Percentiles rank a stretch among this genome's conserved stretches.
These are phyloP conservation scores for Xyrichtys novacula DNA, from an alignment of 2,797 vertebrate species.

Conservation along the genomic window DNA sequence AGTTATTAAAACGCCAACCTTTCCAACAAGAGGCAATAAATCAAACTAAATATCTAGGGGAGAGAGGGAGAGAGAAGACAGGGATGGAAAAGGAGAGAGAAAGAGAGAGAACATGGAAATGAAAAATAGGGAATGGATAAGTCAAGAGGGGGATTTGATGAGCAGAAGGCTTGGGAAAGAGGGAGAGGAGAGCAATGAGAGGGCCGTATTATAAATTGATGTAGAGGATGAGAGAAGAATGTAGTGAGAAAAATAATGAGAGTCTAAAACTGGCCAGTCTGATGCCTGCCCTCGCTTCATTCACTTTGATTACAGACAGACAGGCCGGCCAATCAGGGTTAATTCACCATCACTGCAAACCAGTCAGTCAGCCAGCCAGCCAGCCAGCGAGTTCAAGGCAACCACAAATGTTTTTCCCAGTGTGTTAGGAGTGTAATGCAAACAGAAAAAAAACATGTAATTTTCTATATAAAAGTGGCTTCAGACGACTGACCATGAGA, in stretches of 20 bases:
- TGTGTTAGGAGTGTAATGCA: conserved; percentile 23
- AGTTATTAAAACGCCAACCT: conserved; percentile 89
- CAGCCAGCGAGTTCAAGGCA: conserved; percentile 27
- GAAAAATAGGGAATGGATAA: conserved; percentile 72
- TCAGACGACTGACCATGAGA: background rate
- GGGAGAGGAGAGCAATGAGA: conserved; percentile 61
- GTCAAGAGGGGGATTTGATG: conserved; percentile 72
- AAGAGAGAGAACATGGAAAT: conserved; percentile 62
- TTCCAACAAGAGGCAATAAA: conserved; percentile 88
- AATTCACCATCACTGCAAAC: conserved; percentile 55
- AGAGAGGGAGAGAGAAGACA: conserved; percentile 33
- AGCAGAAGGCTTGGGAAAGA: conserved; percentile 72
- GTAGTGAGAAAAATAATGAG: conserved; percentile 64
- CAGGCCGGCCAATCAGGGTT: conserved; percentile 66
- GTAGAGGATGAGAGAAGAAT: conserved; percentile 55
- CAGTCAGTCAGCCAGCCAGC: conserved; percentile 35
- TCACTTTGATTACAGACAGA: conserved; percentile 62
- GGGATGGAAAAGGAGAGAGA: conserved; percentile 18
- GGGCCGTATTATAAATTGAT: conserved; percentile 64
- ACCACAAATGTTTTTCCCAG: conserved; percentile 22
- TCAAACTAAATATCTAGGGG: conserved; percentile 85
- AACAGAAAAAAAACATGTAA: background rate
- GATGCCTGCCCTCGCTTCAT: conserved; percentile 45
- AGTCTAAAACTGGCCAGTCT: conserved; percentile 41
- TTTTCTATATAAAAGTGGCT: conserved; percentile 1